Percentiles rank a stretch among this genome's conserved stretches.
These are phyloP conservation scores for Eremophila alpestris DNA, from an alignment of 2,797 vertebrate species.

Conservation along the genomic window DNA sequence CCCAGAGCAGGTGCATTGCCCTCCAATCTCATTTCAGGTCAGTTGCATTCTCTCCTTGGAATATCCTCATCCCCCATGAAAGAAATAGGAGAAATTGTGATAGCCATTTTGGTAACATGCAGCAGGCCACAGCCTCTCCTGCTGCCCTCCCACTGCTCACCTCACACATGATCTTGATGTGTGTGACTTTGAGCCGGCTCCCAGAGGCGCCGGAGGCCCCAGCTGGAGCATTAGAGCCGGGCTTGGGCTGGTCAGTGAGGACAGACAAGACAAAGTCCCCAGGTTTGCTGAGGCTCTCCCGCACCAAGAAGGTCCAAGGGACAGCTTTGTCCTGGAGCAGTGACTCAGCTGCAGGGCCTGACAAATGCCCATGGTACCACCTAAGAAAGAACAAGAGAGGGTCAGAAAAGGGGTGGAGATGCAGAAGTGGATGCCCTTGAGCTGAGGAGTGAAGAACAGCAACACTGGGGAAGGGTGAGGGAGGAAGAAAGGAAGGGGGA, in stretches of 20 bases:
- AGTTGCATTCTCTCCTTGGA: background rate
- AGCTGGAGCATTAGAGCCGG: constrained; percentile 28
- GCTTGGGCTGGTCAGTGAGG: constrained; percentile 84
- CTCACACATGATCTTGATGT: constrained; percentile 95
- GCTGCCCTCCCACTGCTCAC: constrained; percentile 69
- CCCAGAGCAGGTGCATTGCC: background rate
- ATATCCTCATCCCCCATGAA: background rate
- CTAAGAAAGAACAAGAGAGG: constrained; percentile 67
- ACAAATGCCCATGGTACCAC: constrained; percentile 97
- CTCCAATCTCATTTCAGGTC: background rate
- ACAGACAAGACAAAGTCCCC: constrained; percentile 94
- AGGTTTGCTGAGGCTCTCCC: constrained; percentile 95
- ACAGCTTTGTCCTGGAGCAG: constrained; percentile 84
- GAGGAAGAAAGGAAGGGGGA: background rate
- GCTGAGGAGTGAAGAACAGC: background rate
- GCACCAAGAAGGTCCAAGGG: constrained; percentile 91
- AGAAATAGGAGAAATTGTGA: background rate
- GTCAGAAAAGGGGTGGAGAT: background rate
- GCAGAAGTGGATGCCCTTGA: background rate
- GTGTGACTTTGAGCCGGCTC: constrained; percentile 82
- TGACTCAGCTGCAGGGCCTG: constrained; percentile 89
- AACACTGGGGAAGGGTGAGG: background rate
- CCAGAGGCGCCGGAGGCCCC: constrained; percentile 36
- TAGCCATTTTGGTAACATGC: background rate
- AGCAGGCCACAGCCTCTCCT: background rate